Evolutionary conservation across 1,140 invertebrate species (phyloP).

Genomic region (Pachypeltis micranthus): DNA sequence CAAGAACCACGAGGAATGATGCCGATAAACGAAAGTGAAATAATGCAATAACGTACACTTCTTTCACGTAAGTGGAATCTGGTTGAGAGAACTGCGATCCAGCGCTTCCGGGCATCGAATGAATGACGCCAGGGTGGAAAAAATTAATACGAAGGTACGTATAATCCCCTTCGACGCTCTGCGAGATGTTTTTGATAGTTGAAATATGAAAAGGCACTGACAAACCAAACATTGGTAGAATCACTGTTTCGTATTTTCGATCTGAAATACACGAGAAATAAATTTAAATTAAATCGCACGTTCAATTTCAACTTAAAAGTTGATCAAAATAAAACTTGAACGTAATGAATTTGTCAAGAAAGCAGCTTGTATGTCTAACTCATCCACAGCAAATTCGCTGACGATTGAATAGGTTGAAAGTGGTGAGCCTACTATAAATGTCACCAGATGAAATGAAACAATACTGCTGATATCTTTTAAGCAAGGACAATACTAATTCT

Average conservation of each 20-base stretch:
- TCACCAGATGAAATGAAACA: neutral
- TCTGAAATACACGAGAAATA: conserved; percentile 52
- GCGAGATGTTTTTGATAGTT: conserved; percentile 97
- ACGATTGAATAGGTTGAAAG: too few species aligned
- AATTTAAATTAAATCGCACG: too few species aligned
- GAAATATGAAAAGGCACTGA: conserved; percentile 97
- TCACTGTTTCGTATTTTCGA: conserved; percentile 94
- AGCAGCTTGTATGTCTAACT: too few species aligned
- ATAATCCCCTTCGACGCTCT: conserved; percentile 97
- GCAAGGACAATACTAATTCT: neutral
- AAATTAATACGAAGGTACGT: conserved; percentile 98
- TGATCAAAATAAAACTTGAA: too few species aligned
- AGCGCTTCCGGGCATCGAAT: conserved; percentile 77
- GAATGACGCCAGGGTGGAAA: conserved; percentile 92
- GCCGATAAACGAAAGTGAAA: too few species aligned
- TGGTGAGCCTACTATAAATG: neutral
- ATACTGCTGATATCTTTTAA: neutral
- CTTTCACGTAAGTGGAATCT: conserved; percentile 94
- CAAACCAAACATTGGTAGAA: conserved; percentile 89
- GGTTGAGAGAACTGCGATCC: conserved; percentile 85
- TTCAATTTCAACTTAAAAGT: too few species aligned
- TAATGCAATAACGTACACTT: conserved; percentile 67
- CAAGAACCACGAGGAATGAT: too few species aligned
- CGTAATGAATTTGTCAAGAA: too few species aligned
- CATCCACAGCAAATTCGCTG: too few species aligned